These are phyloP conservation scores for Corythornis cristatus DNA, from an alignment of 2,113 vertebrate species.

Conservation along the genomic window DNA sequence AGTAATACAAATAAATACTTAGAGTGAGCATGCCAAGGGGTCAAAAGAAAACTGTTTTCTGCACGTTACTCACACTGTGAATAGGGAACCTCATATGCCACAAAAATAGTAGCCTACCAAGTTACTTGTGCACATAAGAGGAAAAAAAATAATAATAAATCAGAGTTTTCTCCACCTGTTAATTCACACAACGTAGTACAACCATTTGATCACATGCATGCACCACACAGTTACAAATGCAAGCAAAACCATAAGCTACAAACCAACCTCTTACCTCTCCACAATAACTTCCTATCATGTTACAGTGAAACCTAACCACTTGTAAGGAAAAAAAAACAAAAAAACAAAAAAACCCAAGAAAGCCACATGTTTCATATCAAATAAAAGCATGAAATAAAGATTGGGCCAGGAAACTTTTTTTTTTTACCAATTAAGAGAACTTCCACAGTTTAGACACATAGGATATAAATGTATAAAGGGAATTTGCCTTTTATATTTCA, in stretches of 20 bases:
- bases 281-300: neutral
- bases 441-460: neutral
- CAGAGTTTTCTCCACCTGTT: neutral
- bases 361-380: neutral
- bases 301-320: neutral
- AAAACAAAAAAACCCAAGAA: neutral
- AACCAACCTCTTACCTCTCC: neutral
- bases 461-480: neutral
- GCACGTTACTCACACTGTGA: neutral
- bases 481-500: neutral
- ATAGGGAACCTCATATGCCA: neutral
- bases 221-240: neutral
- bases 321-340: neutral
- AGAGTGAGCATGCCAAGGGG: neutral
- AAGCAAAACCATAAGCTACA: neutral
- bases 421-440: neutral
- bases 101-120: neutral
- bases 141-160: neutral
- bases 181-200: neutral
- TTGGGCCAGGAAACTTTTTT: neutral
- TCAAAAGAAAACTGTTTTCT: neutral
- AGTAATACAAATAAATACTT: neutral
- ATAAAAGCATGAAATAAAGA: neutral
- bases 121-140: neutral
- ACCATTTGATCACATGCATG: neutral